Evolutionary conservation across 2,888 invertebrate species (phyloP).

Genomic region (Cheiracanthium punctorium): DNA sequence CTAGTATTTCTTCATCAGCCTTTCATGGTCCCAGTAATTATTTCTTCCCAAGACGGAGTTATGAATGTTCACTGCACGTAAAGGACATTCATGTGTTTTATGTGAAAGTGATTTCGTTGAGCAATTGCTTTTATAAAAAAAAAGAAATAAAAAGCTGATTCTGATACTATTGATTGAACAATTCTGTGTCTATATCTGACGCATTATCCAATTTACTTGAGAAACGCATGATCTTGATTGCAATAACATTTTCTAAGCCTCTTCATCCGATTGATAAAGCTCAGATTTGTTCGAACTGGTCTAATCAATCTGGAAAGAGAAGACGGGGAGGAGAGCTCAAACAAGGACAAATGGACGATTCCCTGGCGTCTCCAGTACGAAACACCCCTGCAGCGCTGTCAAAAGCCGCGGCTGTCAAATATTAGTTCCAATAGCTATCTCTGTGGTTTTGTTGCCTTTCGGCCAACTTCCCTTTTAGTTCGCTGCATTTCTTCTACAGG

Average conservation of each 20-base stretch:
- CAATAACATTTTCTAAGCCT: not conserved
- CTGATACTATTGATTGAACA: no score
- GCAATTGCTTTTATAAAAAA: no score
- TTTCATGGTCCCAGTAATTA: no score
- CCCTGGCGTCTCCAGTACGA: not conserved
- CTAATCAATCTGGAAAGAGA: not conserved
- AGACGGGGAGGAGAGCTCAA: no score
- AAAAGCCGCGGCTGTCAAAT: not conserved
- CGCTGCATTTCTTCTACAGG: not conserved
- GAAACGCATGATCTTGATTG: not conserved
- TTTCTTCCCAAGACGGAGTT: no score
- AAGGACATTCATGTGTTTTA: no score
- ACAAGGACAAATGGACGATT: not conserved
- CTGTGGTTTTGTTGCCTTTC: not conserved
- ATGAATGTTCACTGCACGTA: no score
- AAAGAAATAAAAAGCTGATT: no score
- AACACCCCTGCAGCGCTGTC: conserved; percentile 15
- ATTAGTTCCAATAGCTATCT: conserved; percentile 10
- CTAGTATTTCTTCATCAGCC: no score
- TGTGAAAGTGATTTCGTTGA: no score
- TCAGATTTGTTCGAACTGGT: not conserved
- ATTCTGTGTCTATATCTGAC: no score
- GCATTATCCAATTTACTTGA: no score
- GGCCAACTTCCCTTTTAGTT: not conserved
- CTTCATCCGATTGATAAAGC: not conserved